Evolutionary conservation across 2,113 vertebrate species (phyloP), one percentile per base, ranked within the genome.

Genomic region (Zosterops hypoxanthus): DNA sequence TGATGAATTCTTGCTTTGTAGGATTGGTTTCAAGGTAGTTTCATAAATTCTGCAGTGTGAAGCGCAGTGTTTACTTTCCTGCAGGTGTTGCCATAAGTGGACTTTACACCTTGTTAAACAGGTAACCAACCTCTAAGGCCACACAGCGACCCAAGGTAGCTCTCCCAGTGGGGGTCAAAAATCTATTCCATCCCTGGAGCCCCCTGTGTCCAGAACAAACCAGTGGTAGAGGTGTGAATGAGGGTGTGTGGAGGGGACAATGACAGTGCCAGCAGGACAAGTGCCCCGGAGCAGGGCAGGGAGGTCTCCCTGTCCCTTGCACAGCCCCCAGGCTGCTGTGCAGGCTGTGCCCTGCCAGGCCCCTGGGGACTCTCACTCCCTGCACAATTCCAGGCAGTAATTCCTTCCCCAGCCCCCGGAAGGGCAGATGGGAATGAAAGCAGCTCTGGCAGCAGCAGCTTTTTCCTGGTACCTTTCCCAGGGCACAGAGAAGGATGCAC

Each of bases 391-490:
- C 55, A 8, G 33, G 41, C 83, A 33, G 9, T 0, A 31, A 56
- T 31, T 56, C 87, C 73, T 7, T 25, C 49, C 29, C 33, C 28
- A 19, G 8, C 69, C 61, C 34, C 78, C 1, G 2, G 65, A 91
- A 87, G 33, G 73, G 34, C 39, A 64, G 60, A 16, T 7, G 2
- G 81, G 72, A 87, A 87, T 2, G 5, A 79, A 44, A 78, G 33
- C 0, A 0, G 77, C 87, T 46, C 84, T 85, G 81, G 78, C 90
- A 84, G 56, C 1, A 2, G 65, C 47, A 75, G 78, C 14, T 85
- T 85, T 60, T 19, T n/a, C 73, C 86, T 56, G 52, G 73, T 94
- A 83, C 87, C 85, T 87, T 87, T 91, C 90, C 75, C 88, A 91
- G 87, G 82, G 49, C 65, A 85, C 0, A 7, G 69, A 92, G 82